These are phyloP conservation scores for Rousettus leschenaultii DNA, from an alignment of 2,113 vertebrate species.

Conservation along the genomic window DNA sequence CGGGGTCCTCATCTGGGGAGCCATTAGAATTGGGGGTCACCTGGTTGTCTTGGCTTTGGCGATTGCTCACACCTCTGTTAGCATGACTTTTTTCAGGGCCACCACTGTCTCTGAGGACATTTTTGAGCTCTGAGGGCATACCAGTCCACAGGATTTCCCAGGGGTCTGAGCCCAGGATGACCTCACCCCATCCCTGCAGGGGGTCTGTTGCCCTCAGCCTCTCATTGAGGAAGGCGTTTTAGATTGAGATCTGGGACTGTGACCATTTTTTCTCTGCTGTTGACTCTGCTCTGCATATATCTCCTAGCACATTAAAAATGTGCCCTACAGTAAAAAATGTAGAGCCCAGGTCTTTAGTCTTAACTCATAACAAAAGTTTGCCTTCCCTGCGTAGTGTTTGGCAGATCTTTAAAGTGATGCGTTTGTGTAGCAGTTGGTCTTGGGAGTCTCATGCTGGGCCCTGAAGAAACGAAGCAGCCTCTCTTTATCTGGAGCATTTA, in stretches of 20 bases:
- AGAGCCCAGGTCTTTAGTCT: neutral
- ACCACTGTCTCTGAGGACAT: neutral
- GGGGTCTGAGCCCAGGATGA: neutral
- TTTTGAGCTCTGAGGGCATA: neutral
- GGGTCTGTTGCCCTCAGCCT: neutral
- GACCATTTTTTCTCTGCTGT: neutral
- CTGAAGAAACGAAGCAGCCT: neutral
- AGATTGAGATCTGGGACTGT: neutral
- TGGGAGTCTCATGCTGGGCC: neutral
- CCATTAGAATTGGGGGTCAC: neutral
- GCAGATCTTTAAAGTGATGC: neutral
- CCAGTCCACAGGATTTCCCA: neutral
- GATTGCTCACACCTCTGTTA: neutral
- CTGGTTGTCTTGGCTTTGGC: neutral
- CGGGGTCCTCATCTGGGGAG: neutral
- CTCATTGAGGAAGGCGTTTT: neutral
- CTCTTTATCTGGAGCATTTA: neutral
- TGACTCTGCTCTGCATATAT: neutral
- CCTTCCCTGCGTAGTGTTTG: neutral
- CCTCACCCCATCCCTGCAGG: neutral
- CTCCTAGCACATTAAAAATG: neutral
- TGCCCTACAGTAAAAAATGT: neutral
- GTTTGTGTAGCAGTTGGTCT: neutral
- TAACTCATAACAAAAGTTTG: neutral
- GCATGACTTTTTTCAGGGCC: neutral